Evolutionary conservation across 2,797 vertebrate genomes (phyloP), one percentile per base, ranked within the genome.

Genomic region (Rhyacichthys aspro): DNA sequence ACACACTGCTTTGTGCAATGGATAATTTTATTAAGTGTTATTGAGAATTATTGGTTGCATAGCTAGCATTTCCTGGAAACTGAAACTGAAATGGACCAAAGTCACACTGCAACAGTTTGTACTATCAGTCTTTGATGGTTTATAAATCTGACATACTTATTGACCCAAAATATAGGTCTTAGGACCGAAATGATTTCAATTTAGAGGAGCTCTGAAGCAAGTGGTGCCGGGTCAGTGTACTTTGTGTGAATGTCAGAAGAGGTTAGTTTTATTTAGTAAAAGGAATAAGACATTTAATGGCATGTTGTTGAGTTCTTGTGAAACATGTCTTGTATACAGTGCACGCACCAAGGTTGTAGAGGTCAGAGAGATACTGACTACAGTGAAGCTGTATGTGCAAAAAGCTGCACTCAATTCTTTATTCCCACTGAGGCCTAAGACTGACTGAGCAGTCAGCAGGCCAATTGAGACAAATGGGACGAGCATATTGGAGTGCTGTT

Each of bases 401-500:
- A 86, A 84, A 83, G 76, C 82, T 75, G 72, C 82, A 80, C 81
- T 89, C 82, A 81, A 72, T 83, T 84, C 81, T 74, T 69, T 79
- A 86, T 81, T 85, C 82, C 85, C 85, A 72, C 18, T 63, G 85
- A 84, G 86, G 71, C 78, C 70, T 70, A 78, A 77, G 79, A 88
- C 81, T 82, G 87, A 82, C 83, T 69, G 15, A 63, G 83, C 71
- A 81, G 86, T 88, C 87, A 88, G 78, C 66, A 28, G 59, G 43
- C 81, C 76, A 43, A 91, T 88, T 85, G 88, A 91, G 86, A 91
- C 87, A 88, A 90, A 91, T 89, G 84, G 82, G 70, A 73, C 23
- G 11, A 69, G 72, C 69, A 70, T 71, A 72, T 70, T 65, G 78
- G 81, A 81, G 81, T 67, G 74, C 76, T 76, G 65, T 74, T 81